Evolutionary conservation across 2,888 invertebrate species (phyloP).

Genomic region (Rotaria magnacalcarata): DNA sequence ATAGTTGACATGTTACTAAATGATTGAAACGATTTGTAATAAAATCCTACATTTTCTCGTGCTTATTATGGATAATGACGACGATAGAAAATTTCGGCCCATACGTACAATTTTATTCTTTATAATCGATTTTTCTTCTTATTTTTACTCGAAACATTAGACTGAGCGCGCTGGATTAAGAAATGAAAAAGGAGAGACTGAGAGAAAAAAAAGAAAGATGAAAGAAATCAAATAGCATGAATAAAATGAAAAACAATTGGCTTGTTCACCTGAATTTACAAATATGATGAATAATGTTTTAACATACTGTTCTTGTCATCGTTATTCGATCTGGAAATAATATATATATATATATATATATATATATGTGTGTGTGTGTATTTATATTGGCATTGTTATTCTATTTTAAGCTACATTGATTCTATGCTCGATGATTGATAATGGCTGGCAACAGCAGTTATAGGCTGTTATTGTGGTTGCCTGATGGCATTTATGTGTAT

Average conservation of each 20-base stretch:
- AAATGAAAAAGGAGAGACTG: neutral
- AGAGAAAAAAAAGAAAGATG: neutral
- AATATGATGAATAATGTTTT: neutral
- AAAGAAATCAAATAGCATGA: neutral
- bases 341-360: neutral
- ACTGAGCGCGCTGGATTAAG: neutral
- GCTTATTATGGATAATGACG: neutral
- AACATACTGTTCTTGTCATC: neutral
- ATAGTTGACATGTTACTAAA: neutral
- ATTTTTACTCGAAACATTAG: neutral
- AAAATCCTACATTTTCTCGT: neutral
- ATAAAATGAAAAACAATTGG: constrained; percentile 2
- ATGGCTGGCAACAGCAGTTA: constrained; percentile 2
- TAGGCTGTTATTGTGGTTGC: neutral
- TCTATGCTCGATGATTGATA: neutral
- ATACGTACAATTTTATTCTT: neutral
- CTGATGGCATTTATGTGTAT: constrained; percentile 22
- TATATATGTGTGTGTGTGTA: too few relatives aligned
- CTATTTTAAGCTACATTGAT: neutral
- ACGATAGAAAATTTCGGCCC: neutral
- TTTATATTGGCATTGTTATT: neutral
- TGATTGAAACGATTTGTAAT: neutral
- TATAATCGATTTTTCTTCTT: neutral
- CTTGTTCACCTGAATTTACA: neutral
- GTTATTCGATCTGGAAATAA: neutral